Conservation (phyloP, 2,113 vertebrate species). For the Diphyllodes magnificus region DNA sequence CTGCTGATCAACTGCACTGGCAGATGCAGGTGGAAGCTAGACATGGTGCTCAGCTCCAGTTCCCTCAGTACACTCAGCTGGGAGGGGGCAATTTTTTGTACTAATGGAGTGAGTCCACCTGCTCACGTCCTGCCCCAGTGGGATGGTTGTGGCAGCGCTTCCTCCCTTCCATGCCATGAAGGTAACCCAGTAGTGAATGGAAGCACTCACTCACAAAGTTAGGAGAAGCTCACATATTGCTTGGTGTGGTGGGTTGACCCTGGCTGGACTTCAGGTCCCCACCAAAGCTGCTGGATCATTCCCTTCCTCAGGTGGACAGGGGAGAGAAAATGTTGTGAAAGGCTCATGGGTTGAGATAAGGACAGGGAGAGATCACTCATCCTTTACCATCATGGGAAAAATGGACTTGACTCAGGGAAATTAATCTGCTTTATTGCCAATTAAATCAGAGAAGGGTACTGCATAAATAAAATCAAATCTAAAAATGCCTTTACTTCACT, state of each 20-base stretch:
- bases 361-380: background rate
- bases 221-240: background rate
- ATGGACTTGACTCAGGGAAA: background rate
- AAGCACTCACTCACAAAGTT: background rate
- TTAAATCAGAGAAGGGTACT: background rate
- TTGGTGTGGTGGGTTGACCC: background rate
- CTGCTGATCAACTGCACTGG: background rate
- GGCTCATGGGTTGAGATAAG: fast-evolving
- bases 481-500: background rate
- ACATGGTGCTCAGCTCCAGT: fast-evolving
- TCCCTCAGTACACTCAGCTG: background rate
- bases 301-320: background rate
- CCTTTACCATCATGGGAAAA: background rate
- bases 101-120: fast-evolving
- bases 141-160: fast-evolving
- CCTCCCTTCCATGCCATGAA: background rate
- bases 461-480: background rate
- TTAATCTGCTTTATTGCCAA: background rate
- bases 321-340: background rate
- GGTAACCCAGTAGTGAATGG: fast-evolving
- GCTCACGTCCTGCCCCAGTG: background rate
- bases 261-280: background rate
- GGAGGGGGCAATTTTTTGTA: background rate
- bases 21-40: background rate
- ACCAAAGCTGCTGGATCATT: background rate